A percentile compares a stretch with the other conserved stretches of the same genome.
Conservation (phyloP, 2,888 invertebrate species). For the Mylabris sibirica region DNA sequence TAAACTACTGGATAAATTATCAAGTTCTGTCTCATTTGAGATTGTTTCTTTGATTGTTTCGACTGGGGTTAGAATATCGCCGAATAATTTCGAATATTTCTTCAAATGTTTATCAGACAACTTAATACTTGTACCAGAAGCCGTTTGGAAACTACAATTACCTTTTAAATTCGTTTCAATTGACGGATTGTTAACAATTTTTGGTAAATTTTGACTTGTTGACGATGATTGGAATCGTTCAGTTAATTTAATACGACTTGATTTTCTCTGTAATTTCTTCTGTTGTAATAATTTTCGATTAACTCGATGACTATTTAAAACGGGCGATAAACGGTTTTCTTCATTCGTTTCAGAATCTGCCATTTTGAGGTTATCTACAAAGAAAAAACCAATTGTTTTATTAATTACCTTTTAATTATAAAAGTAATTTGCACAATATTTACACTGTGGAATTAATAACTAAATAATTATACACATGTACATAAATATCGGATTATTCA, state of each 20-base stretch:
- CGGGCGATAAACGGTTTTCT: constrained; percentile 48
- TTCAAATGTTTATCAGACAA: constrained; percentile 41
- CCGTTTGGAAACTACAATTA: not conserved
- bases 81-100: constrained; percentile 56
- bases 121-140: not conserved
- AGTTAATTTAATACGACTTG: constrained; percentile 28
- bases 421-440: not conserved
- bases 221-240: constrained; percentile 25
- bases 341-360: not conserved
- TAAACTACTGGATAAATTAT: constrained; percentile 16
- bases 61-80: constrained; percentile 46
- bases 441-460: not conserved
- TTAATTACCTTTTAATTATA: not conserved
- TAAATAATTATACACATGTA: not conserved
- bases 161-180: not conserved
- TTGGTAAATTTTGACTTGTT: constrained; percentile 3
- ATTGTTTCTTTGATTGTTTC: constrained; percentile 19
- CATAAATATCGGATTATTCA: not conserved
- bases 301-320: constrained; percentile 43
- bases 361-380: constrained; percentile 7
- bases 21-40: constrained; percentile 22
- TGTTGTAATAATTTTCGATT: constrained; percentile 31
- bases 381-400: not conserved
- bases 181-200: not conserved
- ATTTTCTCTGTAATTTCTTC: constrained; percentile 23